Conservation (phyloP, 2,888 invertebrate genomes). For the Drosophila merina region DNA sequence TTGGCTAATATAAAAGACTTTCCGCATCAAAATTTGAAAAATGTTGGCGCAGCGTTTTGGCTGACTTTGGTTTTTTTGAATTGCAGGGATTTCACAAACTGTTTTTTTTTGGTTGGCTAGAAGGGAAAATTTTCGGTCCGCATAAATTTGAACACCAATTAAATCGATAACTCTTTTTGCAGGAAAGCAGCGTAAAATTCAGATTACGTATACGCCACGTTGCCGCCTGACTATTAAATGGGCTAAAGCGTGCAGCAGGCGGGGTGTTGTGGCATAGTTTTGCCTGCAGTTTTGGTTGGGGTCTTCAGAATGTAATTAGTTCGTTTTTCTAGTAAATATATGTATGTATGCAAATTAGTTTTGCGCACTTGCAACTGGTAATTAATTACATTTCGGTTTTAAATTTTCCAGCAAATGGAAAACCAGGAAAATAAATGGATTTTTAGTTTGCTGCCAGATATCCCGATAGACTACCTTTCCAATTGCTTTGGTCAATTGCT, state of each 20-base stretch:
- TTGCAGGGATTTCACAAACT: slow-evolving; percentile 26
- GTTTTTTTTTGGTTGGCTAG: not conserved
- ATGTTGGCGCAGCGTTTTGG: slow-evolving; percentile 44
- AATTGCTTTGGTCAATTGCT: slow-evolving; percentile 20
- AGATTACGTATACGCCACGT: slow-evolving; percentile 44
- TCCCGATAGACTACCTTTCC: not conserved
- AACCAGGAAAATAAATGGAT: slow-evolving; percentile 1
- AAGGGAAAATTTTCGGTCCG: slow-evolving; percentile 20
- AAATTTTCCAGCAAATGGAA: slow-evolving; percentile 5
- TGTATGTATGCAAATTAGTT: slow-evolving; percentile 31
- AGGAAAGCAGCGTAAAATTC: slow-evolving; percentile 38
- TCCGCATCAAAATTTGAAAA: slow-evolving; percentile 35
- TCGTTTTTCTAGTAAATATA: slow-evolving; percentile 13
- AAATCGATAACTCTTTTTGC: slow-evolving; percentile 53
- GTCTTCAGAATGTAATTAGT: slow-evolving; percentile 40
- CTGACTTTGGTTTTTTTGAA: slow-evolving; percentile 21
- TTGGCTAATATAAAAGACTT: not conserved
- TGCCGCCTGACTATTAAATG: slow-evolving; percentile 29
- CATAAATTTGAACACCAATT: slow-evolving; percentile 48
- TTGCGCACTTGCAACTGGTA: slow-evolving; percentile 25
- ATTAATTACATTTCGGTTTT: slow-evolving; percentile 26
- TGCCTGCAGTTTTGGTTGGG: slow-evolving; percentile 11
- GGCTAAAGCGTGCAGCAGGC: not conserved
- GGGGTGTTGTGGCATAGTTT: slow-evolving; percentile 8
- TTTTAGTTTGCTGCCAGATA: not conserved